phyloP scores from a whole-genome alignment of 2,797 vertebrate genomes.

The Sciaenops ocellatus region DNA sequence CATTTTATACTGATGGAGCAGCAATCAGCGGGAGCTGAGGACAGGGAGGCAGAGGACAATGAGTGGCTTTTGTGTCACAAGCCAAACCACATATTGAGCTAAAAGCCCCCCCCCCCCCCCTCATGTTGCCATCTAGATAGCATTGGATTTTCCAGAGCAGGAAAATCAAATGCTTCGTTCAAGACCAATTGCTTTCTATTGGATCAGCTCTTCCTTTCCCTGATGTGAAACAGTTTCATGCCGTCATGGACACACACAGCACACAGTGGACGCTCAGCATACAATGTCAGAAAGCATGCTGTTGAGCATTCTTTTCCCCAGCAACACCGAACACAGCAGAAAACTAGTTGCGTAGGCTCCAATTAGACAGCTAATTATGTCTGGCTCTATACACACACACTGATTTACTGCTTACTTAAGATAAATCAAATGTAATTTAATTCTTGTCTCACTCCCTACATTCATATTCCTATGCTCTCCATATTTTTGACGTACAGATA shows the following conservation, averaged over 20 bases:
- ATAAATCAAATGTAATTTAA: no score
- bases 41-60: slow-evolving; percentile 65
- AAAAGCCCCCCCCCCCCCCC: slow-evolving; percentile 54
- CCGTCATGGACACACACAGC: slow-evolving; percentile 54
- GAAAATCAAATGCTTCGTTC: slow-evolving; percentile 81
- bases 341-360: neutral
- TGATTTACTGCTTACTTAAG: no score
- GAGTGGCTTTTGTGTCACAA: slow-evolving; percentile 69
- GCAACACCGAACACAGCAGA: slow-evolving; percentile 19
- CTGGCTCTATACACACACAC: neutral
- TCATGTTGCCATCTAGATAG: slow-evolving; percentile 72
- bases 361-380: slow-evolving; percentile 12
- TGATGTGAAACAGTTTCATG: slow-evolving; percentile 66
- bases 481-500: neutral
- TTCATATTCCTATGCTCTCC: neutral
- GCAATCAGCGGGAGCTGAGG: slow-evolving; percentile 39
- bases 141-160: slow-evolving; percentile 83
- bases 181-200: slow-evolving; percentile 80
- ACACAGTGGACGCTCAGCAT: slow-evolving; percentile 16
- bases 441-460: neutral
- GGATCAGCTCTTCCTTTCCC: slow-evolving; percentile 68
- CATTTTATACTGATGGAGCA: slow-evolving; percentile 38
- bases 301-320: slow-evolving; percentile 20
- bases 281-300: slow-evolving; percentile 33
- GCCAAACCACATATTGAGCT: slow-evolving; percentile 74